These are phyloP conservation scores for Halocynthia aurantium DNA, from an alignment of 23 tunicate genomes.

Conservation along the genomic window DNA sequence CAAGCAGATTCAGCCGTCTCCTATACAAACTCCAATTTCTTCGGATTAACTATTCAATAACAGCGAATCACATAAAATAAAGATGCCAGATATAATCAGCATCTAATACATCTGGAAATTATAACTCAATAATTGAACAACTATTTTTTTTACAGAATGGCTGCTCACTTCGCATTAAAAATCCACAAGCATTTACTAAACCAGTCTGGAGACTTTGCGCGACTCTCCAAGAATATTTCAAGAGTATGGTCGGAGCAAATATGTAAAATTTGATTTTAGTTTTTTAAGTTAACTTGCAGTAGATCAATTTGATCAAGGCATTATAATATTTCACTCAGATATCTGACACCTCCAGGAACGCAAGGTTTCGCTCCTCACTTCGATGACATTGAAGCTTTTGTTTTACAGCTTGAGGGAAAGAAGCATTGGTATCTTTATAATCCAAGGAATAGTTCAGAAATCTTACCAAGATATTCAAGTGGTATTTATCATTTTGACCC, in stretches of 20 bases:
- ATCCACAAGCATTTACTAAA: slow-evolving; percentile 86
- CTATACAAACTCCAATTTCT: no score
- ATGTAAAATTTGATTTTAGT: slow-evolving; percentile 42
- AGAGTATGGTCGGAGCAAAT: slow-evolving; percentile 90
- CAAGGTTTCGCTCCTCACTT: slow-evolving; percentile 98
- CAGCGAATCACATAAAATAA: no score
- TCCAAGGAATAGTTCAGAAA: slow-evolving; percentile 46
- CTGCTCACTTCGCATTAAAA: slow-evolving; percentile 73
- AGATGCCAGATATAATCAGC: no score
- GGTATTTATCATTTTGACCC: slow-evolving; percentile 21
- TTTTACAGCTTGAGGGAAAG: slow-evolving; percentile 82
- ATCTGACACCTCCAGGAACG: slow-evolving; percentile 86
- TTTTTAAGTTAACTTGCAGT: background rate
- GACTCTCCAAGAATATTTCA: slow-evolving; percentile 85
- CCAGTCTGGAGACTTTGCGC: slow-evolving; percentile 78
- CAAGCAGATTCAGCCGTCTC: no score
- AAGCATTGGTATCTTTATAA: slow-evolving; percentile 83
- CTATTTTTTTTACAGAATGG: slow-evolving; percentile 43
- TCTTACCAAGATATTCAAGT: slow-evolving; percentile 77
- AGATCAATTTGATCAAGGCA: background rate
- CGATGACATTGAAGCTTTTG: slow-evolving; percentile 97
- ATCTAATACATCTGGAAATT: no score
- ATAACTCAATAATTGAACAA: no score
- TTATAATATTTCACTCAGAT: slow-evolving; percentile 30
- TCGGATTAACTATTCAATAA: no score